Evolutionary conservation across 2,113 vertebrate species (phyloP).

Genomic region (Nestor notabilis): DNA sequence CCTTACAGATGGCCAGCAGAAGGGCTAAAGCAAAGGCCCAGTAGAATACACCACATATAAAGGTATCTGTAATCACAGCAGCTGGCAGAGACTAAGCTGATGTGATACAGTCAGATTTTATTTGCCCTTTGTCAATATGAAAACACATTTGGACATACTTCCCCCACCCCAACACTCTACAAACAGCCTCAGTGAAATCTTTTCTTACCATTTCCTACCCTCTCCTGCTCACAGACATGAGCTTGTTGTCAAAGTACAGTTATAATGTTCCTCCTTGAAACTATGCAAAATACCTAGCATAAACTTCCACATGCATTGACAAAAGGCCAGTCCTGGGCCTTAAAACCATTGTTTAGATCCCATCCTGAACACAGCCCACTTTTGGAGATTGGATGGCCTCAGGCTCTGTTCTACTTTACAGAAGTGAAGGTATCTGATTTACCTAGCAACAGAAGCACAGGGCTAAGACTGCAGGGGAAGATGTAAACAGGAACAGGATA

Average conservation of each 20-base stretch:
- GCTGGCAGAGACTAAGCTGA: neutral
- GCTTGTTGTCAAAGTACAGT: neutral
- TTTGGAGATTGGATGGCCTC: neutral
- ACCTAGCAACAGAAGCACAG: neutral
- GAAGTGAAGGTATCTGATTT: neutral
- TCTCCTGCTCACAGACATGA: neutral
- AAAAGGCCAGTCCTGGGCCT: neutral
- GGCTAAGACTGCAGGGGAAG: neutral
- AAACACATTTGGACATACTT: neutral
- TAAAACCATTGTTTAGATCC: neutral
- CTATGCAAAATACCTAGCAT: neutral
- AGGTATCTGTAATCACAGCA: neutral
- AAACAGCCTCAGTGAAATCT: neutral
- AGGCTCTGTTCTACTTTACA: neutral
- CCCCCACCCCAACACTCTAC: neutral
- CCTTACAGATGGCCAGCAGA: neutral
- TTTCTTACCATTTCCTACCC: neutral
- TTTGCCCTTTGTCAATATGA: neutral
- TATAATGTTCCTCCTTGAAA: neutral
- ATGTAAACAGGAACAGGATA: neutral
- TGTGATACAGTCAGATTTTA: neutral
- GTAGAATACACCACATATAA: rapidly evolving
- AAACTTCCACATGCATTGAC: neutral
- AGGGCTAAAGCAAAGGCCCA: neutral
- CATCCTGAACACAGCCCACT: neutral